Percentiles rank a stretch among this genome's conserved stretches.
Evolutionary conservation across 2,888 invertebrate species (phyloP).

Genomic region (Drosophila koepferae): DNA sequence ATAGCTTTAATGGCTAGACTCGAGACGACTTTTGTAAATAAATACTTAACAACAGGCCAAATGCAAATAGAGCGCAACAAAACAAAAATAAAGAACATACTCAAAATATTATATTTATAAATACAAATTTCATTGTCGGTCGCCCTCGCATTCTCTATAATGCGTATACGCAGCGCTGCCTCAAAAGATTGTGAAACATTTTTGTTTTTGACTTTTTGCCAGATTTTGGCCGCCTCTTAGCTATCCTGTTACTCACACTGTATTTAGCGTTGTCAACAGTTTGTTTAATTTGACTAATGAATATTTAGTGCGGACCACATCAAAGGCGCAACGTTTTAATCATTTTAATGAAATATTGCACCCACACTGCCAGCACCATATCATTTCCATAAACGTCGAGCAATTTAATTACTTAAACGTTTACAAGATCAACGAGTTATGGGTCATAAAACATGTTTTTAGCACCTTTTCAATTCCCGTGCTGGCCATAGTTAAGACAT

Average conservation of each 20-base stretch:
- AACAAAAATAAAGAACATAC: not conserved
- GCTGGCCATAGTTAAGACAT: conserved; percentile 45
- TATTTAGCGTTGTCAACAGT: conserved; percentile 6
- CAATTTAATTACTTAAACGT: conserved; percentile 54
- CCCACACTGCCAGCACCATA: not conserved
- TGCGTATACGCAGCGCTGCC: conserved; percentile 19
- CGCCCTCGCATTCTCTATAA: conserved; percentile 22
- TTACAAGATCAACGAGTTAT: conserved; percentile 6
- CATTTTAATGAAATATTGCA: conserved; percentile 3
- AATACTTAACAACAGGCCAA: conserved; percentile 25
- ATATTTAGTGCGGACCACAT: conserved; percentile 41
- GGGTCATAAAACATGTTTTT: not conserved
- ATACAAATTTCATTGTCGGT: conserved; percentile 4
- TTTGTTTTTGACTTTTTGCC: not conserved
- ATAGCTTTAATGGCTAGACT: conserved; percentile 16
- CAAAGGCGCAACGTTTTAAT: conserved; percentile 32
- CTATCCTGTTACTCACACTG: conserved; percentile 2
- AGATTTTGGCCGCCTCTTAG: not conserved
- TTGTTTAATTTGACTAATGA: conserved; percentile 56
- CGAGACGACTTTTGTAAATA: conserved; percentile 23
- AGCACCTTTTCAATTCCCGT: conserved; percentile 30
- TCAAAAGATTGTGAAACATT: conserved; percentile 9
- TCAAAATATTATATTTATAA: not conserved
- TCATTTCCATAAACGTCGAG: conserved; percentile 8
- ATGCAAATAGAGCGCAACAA: conserved; percentile 29